Evolutionary conservation across 2,797 vertebrate genomes (phyloP).

Genomic region (Epinephelus malabaricus): DNA sequence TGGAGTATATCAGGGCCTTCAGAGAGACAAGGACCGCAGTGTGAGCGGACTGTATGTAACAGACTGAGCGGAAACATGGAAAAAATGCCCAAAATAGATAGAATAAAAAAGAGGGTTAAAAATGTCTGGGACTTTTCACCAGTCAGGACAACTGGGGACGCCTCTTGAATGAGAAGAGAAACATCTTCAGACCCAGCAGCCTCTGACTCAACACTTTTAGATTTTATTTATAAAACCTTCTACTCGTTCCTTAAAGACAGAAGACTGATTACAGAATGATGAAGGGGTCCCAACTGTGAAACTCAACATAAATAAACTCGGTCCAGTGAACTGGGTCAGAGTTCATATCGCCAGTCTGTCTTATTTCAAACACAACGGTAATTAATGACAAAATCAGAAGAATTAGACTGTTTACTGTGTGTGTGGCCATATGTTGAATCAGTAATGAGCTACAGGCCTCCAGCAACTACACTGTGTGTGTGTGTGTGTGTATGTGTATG

Average conservation of each 20-base stretch:
- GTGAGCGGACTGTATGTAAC: constrained; percentile 14
- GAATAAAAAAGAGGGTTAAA: constrained; percentile 19
- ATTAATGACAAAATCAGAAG: constrained; percentile 56
- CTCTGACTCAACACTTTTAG: not conserved
- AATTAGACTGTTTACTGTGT: constrained; percentile 42
- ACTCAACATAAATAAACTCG: constrained; percentile 56
- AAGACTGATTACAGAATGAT: not conserved
- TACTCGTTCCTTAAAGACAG: not conserved
- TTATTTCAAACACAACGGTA: constrained; percentile 45
- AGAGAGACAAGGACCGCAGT: constrained; percentile 37
- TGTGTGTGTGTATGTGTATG: constrained; percentile 21
- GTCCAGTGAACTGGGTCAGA: constrained; percentile 64
- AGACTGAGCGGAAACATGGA: constrained; percentile 33
- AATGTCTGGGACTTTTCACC: constrained; percentile 6
- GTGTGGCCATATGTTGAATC: constrained; percentile 70
- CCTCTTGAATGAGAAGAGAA: constrained; percentile 4
- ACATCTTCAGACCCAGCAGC: not conserved
- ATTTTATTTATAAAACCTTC: not conserved
- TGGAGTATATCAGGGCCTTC: constrained; percentile 2
- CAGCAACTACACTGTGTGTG: constrained; percentile 59
- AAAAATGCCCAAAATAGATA: constrained; percentile 42
- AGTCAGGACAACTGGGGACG: not conserved
- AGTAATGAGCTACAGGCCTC: constrained; percentile 73
- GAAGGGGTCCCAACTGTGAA: constrained; percentile 49
- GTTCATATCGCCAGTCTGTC: constrained; percentile 46